A percentile compares a stretch with the other conserved stretches of the same genome.
Evolutionary conservation across 2,888 invertebrate genomes (phyloP).

Genomic region (Meiosimyza platycephala): DNA sequence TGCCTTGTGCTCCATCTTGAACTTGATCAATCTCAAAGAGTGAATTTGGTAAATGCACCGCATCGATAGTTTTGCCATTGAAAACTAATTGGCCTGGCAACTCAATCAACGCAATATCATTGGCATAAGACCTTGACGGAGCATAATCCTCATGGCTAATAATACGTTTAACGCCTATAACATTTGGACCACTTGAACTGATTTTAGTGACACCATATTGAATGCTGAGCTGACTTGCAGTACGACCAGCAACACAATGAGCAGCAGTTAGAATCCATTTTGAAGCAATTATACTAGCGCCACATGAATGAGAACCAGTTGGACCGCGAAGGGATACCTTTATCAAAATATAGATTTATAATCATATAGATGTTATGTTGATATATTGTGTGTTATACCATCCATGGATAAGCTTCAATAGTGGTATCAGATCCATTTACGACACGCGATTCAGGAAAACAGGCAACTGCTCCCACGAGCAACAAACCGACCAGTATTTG

Average conservation of each 20-base stretch:
- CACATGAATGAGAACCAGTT: constrained; percentile 57
- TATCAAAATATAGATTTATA: not conserved
- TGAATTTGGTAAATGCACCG: constrained; percentile 56
- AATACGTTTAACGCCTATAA: constrained; percentile 52
- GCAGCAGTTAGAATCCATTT: constrained; percentile 59
- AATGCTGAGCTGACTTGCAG: constrained; percentile 43
- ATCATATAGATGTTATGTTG: not conserved
- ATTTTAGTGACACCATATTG: constrained; percentile 56
- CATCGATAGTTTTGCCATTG: constrained; percentile 52
- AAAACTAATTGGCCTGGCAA: constrained; percentile 52
- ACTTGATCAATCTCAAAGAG: constrained; percentile 53
- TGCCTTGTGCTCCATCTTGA: constrained; percentile 48
- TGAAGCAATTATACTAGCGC: constrained; percentile 53
- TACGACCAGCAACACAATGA: constrained; percentile 53
- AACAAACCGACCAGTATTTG: constrained; percentile 32
- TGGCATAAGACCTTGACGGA: constrained; percentile 53
- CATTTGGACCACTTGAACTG: constrained; percentile 49
- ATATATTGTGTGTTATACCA: constrained; percentile 47
- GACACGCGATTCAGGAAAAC: constrained; percentile 53
- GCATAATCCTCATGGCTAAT: constrained; percentile 62
- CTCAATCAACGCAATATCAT: constrained; percentile 67
- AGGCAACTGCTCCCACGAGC: constrained; percentile 39
- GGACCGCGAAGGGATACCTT: constrained; percentile 53
- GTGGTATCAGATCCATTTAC: constrained; percentile 60
- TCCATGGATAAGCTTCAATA: constrained; percentile 57